Conservation (phyloP, 2,888 invertebrate genomes). For the Temnothorax ravouxi region DNA sequence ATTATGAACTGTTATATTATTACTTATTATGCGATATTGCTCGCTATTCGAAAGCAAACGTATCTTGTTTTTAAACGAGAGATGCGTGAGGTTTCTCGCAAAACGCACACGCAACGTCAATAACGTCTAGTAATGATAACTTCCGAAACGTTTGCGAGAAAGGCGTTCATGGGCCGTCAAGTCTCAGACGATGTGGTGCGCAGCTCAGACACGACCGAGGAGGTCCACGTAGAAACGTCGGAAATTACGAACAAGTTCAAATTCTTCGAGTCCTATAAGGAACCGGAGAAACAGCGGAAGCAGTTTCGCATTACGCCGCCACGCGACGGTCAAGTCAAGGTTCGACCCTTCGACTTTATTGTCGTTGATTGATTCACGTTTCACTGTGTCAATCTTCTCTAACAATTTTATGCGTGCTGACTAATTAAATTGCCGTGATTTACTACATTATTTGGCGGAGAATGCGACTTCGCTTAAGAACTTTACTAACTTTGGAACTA, state of each 20-base stretch:
- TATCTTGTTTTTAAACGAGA: not conserved
- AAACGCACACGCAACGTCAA: not conserved
- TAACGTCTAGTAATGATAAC: conserved; percentile 38
- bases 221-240: conserved; percentile 93
- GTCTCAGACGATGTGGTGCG: conserved; percentile 91
- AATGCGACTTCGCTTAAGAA: not conserved
- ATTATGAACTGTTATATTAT: not conserved
- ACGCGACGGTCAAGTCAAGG: conserved; percentile 92
- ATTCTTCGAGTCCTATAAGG: conserved; percentile 96
- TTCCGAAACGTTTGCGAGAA: conserved; percentile 64
- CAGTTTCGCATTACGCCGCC: conserved; percentile 96
- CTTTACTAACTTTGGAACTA: not conserved
- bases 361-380: conserved; percentile 43
- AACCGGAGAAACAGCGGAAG: conserved; percentile 90
- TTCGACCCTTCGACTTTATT: conserved; percentile 78
- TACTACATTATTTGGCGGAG: not conserved
- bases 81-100: not conserved
- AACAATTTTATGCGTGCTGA: conserved; percentile 41
- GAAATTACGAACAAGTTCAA: conserved; percentile 95
- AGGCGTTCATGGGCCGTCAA: conserved; percentile 88
- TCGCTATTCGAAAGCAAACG: not conserved
- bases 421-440: conserved; percentile 17
- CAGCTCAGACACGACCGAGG: conserved; percentile 91
- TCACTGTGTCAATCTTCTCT: conserved; percentile 8
- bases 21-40: not conserved